phyloP scores from a whole-genome alignment of 2,888 invertebrate genomes.

The Drosophila peninsularis region DNA sequence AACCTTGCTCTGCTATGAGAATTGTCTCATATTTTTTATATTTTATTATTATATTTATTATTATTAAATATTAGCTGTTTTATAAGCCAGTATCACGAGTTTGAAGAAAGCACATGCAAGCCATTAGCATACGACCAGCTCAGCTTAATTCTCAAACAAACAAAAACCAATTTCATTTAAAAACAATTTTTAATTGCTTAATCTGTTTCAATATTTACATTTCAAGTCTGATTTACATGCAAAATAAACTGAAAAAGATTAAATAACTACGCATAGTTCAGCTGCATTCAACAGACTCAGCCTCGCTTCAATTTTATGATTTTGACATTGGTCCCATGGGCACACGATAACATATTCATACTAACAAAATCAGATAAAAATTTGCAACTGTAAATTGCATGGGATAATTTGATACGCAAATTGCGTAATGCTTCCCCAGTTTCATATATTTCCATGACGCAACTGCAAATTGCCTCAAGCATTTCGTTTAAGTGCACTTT shows the following conservation, averaged over 20 bases:
- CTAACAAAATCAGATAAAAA: slow-evolving; percentile 23
- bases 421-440: slow-evolving; percentile 36
- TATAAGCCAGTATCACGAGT: not conserved
- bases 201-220: slow-evolving; percentile 8
- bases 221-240: too few relatives aligned
- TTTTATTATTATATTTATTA: not conserved
- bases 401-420: slow-evolving; percentile 8
- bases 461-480: slow-evolving; percentile 47
- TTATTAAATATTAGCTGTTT: too few relatives aligned
- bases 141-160: not conserved
- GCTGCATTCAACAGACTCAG: not conserved
- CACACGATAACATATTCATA: slow-evolving; percentile 6
- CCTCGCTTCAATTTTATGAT: not conserved
- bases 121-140: not conserved
- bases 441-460: slow-evolving; percentile 23
- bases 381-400: slow-evolving; percentile 11
- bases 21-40: not conserved
- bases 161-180: not conserved
- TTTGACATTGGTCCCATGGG: slow-evolving; percentile 25
- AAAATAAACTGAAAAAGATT: not conserved
- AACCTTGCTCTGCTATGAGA: slow-evolving; percentile 18
- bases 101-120: too few relatives aligned
- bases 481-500: slow-evolving; percentile 58
- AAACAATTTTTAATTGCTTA: slow-evolving; percentile 11
- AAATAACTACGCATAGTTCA: not conserved